Evolutionary conservation across 92 coral and sea anemone species (phyloP), one percentile per base, ranked within the genome.

Genomic region (Montipora capitata): DNA sequence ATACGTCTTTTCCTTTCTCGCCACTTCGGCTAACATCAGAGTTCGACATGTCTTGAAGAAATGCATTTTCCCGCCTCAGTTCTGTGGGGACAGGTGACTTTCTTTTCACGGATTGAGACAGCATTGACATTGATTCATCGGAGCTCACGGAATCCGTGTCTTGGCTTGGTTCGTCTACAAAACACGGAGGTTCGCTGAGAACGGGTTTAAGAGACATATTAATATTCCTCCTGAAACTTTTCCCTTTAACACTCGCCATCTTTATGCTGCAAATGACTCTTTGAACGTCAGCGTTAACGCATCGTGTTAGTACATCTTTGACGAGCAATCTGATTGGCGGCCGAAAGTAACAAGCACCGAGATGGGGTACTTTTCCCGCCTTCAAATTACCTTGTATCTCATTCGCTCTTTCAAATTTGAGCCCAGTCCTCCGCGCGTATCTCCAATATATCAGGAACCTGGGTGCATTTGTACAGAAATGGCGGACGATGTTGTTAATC

Each of bases 401-500:
- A 65, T 65, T 65, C 12, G 70, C 70, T 27, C 70, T 65, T 65
- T 27, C 41, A 18, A 18, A 4, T 65, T 27, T 65, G 4, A 4
- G 9, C 41, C 70, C 41, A 18, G 40, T 18, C 41, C 41, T 27
- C 10, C 4, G 66, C 66, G 66, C 66, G 1, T 65, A 18, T 65
- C 41, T 8, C 70, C 41, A 27, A 18, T 27, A 18, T 65, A 18
- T 65, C 70, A 27, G 70, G 70, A 65, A 65, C 70, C 41, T 18
- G 70, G 40, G 70, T 65, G 0, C 40, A 18, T 65, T 27, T 18
- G 41, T 2, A 9, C 1, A 65, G 70, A 65, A 65, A 65, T 65
- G 70, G 70, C 70, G 70, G 70, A 18, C 10, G 78, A 82, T 76
- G 77, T 78, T 66, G 76, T 68, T 59, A 15, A 67, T 17, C 77